These are phyloP conservation scores for Encarsia formosa DNA, from an alignment of 2,888 invertebrate genomes.

Conservation along the genomic window DNA sequence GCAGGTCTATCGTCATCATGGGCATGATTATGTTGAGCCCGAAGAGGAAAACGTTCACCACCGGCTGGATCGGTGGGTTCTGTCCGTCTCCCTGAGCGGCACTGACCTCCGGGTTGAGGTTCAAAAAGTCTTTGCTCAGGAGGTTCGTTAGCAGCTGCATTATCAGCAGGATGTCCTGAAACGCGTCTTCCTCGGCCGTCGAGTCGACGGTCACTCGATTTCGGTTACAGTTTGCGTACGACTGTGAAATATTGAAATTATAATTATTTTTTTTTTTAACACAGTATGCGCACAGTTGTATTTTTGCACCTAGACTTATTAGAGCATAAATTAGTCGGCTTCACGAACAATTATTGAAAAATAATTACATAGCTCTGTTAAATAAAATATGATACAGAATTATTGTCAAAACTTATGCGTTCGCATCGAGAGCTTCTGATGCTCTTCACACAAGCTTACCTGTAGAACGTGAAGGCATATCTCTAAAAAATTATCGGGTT, in stretches of 20 bases:
- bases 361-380: too few species aligned
- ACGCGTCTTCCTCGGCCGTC: constrained; percentile 70
- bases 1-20: constrained; percentile 65
- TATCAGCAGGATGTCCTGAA: constrained; percentile 72
- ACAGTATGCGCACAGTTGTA: too few species aligned
- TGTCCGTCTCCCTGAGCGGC: background rate
- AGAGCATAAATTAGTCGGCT: too few species aligned
- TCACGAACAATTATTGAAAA: too few species aligned
- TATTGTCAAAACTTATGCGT: too few species aligned
- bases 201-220: constrained; percentile 61
- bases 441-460: too few species aligned
- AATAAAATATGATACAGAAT: too few species aligned
- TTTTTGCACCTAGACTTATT: too few species aligned
- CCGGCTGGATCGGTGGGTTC: constrained; percentile 32
- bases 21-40: constrained; percentile 71
- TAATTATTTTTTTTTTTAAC: too few species aligned
- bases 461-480: constrained; percentile 67
- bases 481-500: constrained; percentile 55
- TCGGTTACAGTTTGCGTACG: constrained; percentile 65
- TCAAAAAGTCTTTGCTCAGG: constrained; percentile 35
- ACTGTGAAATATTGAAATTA: constrained; percentile 47
- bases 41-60: constrained; percentile 63
- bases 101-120: background rate
- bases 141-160: constrained; percentile 70
- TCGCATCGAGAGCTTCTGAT: too few species aligned